Conservation (phyloP, 2,888 invertebrate species). For the Agrochola litura region DNA sequence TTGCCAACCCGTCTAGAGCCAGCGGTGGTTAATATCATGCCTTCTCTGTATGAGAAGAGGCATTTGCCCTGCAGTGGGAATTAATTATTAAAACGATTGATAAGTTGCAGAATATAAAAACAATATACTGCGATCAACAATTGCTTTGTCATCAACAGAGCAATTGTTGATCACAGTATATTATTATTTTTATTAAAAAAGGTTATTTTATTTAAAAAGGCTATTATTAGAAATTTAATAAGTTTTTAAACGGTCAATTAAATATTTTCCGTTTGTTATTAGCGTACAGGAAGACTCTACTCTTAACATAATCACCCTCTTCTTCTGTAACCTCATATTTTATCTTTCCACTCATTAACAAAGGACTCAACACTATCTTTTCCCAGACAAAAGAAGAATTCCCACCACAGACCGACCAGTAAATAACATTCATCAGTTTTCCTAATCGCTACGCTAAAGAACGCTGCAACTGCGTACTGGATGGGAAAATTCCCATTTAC, state of each 20-base stretch:
- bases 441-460: constrained; percentile 55
- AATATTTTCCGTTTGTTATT: not conserved
- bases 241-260: too few relatives aligned
- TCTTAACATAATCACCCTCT: not conserved
- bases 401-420: constrained; percentile 28
- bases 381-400: constrained; percentile 23
- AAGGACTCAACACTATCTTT: constrained; percentile 11
- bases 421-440: constrained; percentile 55
- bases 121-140: too few relatives aligned
- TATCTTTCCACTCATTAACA: constrained; percentile 20
- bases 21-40: too few relatives aligned
- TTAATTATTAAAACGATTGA: too few relatives aligned
- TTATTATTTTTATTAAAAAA: not conserved
- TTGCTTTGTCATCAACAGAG: too few relatives aligned
- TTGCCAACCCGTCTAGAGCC: too few relatives aligned
- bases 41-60: too few relatives aligned
- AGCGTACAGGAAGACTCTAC: not conserved
- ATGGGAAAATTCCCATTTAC: constrained; percentile 57
- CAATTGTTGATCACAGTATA: too few relatives aligned
- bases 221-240: too few relatives aligned
- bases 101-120: too few relatives aligned
- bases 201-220: too few relatives aligned
- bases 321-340: not conserved
- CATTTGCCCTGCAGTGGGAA: too few relatives aligned
- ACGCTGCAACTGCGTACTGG: constrained; percentile 52